A percentile compares a stretch with the other conserved stretches of the same genome.
phyloP scores from a whole-genome alignment of 2,888 invertebrate species.

The Scaptomyza parva region DNA sequence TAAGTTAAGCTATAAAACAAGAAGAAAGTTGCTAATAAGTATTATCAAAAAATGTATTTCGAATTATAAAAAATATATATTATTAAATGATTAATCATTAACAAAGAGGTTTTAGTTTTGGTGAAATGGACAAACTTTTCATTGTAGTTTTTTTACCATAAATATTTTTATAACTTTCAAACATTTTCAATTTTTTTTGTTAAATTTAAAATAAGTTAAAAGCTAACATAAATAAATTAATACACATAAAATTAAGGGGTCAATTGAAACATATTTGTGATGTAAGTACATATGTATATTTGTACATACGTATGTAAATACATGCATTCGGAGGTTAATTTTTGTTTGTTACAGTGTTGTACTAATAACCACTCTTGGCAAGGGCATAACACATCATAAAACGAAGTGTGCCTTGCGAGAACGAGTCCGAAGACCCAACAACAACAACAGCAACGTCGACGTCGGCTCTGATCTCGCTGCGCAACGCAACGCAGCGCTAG shows the following conservation, averaged over 20 bases:
- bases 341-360: constrained; percentile 54
- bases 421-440: constrained; percentile 40
- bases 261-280: neutral
- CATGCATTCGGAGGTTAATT: constrained; percentile 18
- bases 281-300: constrained; percentile 5
- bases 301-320: constrained; percentile 13
- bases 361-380: constrained; percentile 52
- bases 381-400: constrained; percentile 60
- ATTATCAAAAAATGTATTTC: too few species aligned
- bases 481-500: constrained; percentile 8
- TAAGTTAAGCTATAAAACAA: neutral
- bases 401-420: constrained; percentile 51
- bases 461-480: constrained; percentile 45
- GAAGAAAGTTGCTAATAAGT: constrained; percentile 1
- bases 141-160: too few species aligned
- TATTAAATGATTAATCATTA: neutral
- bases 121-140: too few species aligned
- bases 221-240: neutral
- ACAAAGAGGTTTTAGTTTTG: neutral
- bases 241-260: neutral
- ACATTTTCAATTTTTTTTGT: too few species aligned
- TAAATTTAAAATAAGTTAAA: too few species aligned
- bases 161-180: too few species aligned
- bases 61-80: too few species aligned
- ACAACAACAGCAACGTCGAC: constrained; percentile 8